Base-by-base conservation (phyloP, 1,140 invertebrate genomes). In the Papilio glaucus region DNA sequence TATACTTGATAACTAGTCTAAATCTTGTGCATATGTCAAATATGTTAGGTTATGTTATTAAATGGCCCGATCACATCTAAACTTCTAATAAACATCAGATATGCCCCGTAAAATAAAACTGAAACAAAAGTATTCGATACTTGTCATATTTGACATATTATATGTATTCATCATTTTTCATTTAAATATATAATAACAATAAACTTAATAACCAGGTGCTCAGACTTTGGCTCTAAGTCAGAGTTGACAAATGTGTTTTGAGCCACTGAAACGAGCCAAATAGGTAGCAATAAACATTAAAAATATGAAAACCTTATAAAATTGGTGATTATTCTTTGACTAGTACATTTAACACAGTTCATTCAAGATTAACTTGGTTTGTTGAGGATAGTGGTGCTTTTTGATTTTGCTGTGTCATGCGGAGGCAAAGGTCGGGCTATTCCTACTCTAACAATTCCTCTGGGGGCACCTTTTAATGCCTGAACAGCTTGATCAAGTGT, bases 401-500 rank as follows among this genome's bases (percentile, higher is more conserved):
- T 90, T 37, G 92, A 93, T 79, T 92, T 93, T 15, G 78, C 71
- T 38, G 78, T 73, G 13, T 94, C 92, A 29, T 84, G 81, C 8
- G 88, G 83, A n/a, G 88, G 89, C 33, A 93, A 75, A 0, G 93
- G 93, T 33, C 90, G 76, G 0, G 92, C 90, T 63, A 94, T 86
- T 39, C 97, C 98, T 53, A 99, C 96, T 42, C 94, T 94, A 0
- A 99, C 98, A 24, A 95, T 92, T 6, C 98, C 98, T 77, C 95
- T 95, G 6, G 96, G 96, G 70, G 98, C 98, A 53, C 96, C 96
- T 93, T 98, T 97, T 29, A 98, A 91, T 12, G 97, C 97, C 85
- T 98, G 96, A 29, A 99, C 98, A 24, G 98, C 98, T 91, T 97
- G 95, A 85, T 99, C 98, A 57, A 99, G 92, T 0, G 96, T 97